Evolutionary conservation across 1,140 invertebrate genomes (phyloP).

Genomic region (Ladona fulva): DNA sequence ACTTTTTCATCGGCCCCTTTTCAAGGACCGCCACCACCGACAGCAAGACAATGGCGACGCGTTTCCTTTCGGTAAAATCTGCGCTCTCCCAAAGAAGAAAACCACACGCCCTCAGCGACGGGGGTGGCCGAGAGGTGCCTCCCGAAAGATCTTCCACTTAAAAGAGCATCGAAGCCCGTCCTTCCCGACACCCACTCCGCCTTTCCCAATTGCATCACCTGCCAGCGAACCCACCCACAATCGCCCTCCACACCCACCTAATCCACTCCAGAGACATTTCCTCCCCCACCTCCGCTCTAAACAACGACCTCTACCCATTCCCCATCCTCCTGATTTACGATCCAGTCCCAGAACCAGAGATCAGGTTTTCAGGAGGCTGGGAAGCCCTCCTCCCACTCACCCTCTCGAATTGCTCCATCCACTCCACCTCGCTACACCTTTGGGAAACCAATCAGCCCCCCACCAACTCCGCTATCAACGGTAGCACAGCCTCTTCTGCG

Average conservation of each 20-base stretch:
- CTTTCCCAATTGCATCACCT: background rate
- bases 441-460: background rate
- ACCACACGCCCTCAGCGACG: too few species aligned
- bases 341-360: background rate
- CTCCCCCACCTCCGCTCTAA: background rate
- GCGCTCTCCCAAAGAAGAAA: too few species aligned
- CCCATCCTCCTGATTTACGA: slow-evolving; percentile 4
- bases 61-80: too few species aligned
- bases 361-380: background rate
- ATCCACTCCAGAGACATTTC: background rate
- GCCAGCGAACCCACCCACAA: background rate
- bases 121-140: too few species aligned
- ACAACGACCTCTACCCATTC: background rate
- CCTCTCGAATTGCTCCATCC: background rate
- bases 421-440: background rate
- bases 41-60: too few species aligned
- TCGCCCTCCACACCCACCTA: background rate
- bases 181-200: background rate
- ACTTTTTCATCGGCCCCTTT: too few species aligned
- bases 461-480: background rate
- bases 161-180: too few species aligned
- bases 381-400: background rate
- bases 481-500: background rate
- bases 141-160: too few species aligned
- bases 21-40: too few species aligned